phyloP scores from a whole-genome alignment of 2,888 invertebrate species.

The Torymus auratus region DNA sequence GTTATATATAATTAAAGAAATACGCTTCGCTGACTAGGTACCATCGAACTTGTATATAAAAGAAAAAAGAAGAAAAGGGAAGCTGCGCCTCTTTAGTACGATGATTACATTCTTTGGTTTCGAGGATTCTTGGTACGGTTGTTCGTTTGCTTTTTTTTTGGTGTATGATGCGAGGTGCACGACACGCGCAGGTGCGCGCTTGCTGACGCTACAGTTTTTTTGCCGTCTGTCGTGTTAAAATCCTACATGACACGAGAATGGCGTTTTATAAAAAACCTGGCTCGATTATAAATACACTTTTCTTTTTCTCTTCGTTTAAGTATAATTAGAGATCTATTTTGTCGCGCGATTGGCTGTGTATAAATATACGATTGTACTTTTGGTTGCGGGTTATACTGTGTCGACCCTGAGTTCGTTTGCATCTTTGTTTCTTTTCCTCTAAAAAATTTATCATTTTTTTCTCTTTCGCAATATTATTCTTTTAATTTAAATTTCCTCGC shows the following conservation, averaged over 20 bases:
- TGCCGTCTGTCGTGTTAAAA: neutral
- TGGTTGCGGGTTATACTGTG: conserved; percentile 74
- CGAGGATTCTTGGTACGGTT: conserved; percentile 34
- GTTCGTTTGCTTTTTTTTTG: neutral
- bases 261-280: conserved; percentile 29
- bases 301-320: conserved; percentile 20
- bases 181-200: conserved; percentile 9
- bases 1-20: neutral
- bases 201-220: neutral
- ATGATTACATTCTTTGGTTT: conserved; percentile 51
- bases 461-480: neutral
- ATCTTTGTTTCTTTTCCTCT: conserved; percentile 36
- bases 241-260: conserved; percentile 4
- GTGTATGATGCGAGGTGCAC: conserved; percentile 4
- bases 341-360: conserved; percentile 73
- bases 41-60: conserved; percentile 37
- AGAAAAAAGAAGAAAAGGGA: conserved; percentile 24
- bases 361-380: conserved; percentile 75
- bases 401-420: conserved; percentile 74
- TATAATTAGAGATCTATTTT: conserved; percentile 55
- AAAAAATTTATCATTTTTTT: conserved; percentile 1
- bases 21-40: conserved; percentile 45
- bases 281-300: conserved; percentile 29
- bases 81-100: neutral
- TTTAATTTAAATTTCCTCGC: conserved; percentile 31